Evolutionary conservation across 2,888 invertebrate genomes (phyloP).

Genomic region (Odontocerum albicorne): DNA sequence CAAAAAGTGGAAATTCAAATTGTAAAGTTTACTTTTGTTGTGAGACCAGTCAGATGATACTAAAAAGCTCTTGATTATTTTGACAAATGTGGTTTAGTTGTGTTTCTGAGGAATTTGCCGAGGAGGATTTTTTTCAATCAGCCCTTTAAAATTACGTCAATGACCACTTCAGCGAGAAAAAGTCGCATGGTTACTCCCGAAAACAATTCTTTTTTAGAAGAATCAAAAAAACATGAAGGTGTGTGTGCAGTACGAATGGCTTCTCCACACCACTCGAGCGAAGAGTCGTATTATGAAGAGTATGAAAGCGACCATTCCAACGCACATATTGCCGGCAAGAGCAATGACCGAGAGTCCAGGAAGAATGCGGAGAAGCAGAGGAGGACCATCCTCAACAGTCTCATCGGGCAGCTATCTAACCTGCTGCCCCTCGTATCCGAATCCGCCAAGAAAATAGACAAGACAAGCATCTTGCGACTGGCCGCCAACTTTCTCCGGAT

Average conservation of each 20-base stretch:
- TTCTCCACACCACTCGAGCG: constrained; percentile 16
- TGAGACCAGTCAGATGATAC: too few relatives aligned
- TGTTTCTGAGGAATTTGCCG: neutral
- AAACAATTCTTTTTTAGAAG: neutral
- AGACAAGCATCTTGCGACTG: constrained; percentile 85
- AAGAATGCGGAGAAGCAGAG: constrained; percentile 91
- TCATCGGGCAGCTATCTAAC: constrained; percentile 78
- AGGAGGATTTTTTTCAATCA: too few relatives aligned
- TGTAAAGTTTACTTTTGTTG: too few relatives aligned
- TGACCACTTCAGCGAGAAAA: constrained; percentile 19
- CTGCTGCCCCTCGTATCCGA: constrained; percentile 83
- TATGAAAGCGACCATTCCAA: constrained; percentile 18
- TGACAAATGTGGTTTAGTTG: too few relatives aligned
- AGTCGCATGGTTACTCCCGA: neutral
- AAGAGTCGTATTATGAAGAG: constrained; percentile 17
- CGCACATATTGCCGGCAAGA: constrained; percentile 42
- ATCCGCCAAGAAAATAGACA: constrained; percentile 84
- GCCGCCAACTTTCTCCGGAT: constrained; percentile 84
- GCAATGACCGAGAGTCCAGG: constrained; percentile 77
- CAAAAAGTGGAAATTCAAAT: too few relatives aligned
- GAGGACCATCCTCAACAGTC: constrained; percentile 84
- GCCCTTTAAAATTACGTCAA: neutral
- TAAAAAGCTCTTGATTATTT: too few relatives aligned
- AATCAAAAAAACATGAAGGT: constrained; percentile 2
- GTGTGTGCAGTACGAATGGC: constrained; percentile 5